A percentile compares a stretch with the other conserved stretches of the same genome.
phyloP scores from a whole-genome alignment of 1,140 invertebrate genomes.

The Macrosteles quadrilineatus region DNA sequence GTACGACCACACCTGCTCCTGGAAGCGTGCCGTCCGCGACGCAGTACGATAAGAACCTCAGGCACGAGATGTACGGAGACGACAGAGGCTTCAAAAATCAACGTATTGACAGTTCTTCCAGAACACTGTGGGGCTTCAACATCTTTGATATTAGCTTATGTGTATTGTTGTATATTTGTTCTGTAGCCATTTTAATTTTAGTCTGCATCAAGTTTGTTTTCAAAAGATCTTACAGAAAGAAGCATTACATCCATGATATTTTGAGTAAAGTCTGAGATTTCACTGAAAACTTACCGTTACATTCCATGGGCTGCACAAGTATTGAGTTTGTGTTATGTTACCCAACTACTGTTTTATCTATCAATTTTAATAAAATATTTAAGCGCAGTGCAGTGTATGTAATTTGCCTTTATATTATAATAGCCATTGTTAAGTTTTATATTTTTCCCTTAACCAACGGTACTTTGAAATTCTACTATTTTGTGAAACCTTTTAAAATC shows the following conservation, averaged over 20 bases:
- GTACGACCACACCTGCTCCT: neutral
- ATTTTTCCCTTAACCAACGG: too few species aligned
- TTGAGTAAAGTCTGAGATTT: constrained; percentile 67
- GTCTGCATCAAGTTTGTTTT: constrained; percentile 77
- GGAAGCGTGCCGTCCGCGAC: neutral
- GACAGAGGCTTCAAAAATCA: constrained; percentile 37
- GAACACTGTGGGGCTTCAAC: constrained; percentile 61
- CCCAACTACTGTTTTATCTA: too few species aligned
- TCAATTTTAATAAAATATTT: too few species aligned
- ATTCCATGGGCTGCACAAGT: too few species aligned
- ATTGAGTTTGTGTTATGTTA: too few species aligned
- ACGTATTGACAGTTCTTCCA: constrained; percentile 46
- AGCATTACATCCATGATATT: constrained; percentile 63
- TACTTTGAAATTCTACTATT: too few species aligned
- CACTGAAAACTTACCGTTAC: too few species aligned
- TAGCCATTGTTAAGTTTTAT: too few species aligned
- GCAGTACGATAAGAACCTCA: constrained; percentile 39
- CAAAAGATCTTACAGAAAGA: constrained; percentile 68
- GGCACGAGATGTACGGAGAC: constrained; percentile 35
- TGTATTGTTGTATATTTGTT: constrained; percentile 69
- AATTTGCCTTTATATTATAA: too few species aligned
- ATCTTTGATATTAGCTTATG: constrained; percentile 74
- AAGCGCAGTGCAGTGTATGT: too few species aligned
- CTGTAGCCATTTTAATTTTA: constrained; percentile 66
- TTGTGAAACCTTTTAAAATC: too few species aligned